These are phyloP conservation scores for Agrilus biguttatus DNA, from an alignment of 2,888 invertebrate species.

Conservation along the genomic window DNA sequence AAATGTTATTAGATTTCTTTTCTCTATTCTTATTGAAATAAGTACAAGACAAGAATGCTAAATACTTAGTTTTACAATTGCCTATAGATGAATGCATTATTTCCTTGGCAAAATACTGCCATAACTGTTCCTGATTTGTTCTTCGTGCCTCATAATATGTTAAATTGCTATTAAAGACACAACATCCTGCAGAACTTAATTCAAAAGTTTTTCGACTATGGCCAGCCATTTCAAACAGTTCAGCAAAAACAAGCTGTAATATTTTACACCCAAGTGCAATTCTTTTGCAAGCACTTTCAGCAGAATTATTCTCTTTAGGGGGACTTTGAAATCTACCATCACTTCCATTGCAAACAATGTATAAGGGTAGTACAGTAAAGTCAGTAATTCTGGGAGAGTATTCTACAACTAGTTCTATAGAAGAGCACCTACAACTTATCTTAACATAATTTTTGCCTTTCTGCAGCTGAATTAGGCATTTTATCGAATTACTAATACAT, in stretches of 20 bases:
- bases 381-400: constrained; percentile 44
- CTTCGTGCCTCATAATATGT: constrained; percentile 53
- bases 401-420: constrained; percentile 35
- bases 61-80: constrained; percentile 61
- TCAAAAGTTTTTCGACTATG: constrained; percentile 70
- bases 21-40: constrained; percentile 50
- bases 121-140: constrained; percentile 65
- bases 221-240: constrained; percentile 70
- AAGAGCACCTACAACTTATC: constrained; percentile 39
- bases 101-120: constrained; percentile 75
- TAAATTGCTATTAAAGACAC: constrained; percentile 58
- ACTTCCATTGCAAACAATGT: constrained; percentile 68
- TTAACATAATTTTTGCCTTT: constrained; percentile 48
- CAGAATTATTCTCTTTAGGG: constrained; percentile 34
- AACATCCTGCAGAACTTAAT: constrained; percentile 57
- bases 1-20: constrained; percentile 53
- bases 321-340: constrained; percentile 61
- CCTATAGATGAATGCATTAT: constrained; percentile 56
- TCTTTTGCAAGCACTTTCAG: constrained; percentile 58
- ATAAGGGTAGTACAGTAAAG: constrained; percentile 60
- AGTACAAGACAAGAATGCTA: constrained; percentile 82
- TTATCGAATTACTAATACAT: constrained; percentile 16
- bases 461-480: constrained; percentile 47
- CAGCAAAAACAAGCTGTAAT: constrained; percentile 75
- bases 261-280: constrained; percentile 65